Percentiles rank a stretch among this genome's conserved stretches.
These are phyloP conservation scores for Azemiops feae DNA, from an alignment of 2,113 vertebrate genomes.

Conservation along the genomic window DNA sequence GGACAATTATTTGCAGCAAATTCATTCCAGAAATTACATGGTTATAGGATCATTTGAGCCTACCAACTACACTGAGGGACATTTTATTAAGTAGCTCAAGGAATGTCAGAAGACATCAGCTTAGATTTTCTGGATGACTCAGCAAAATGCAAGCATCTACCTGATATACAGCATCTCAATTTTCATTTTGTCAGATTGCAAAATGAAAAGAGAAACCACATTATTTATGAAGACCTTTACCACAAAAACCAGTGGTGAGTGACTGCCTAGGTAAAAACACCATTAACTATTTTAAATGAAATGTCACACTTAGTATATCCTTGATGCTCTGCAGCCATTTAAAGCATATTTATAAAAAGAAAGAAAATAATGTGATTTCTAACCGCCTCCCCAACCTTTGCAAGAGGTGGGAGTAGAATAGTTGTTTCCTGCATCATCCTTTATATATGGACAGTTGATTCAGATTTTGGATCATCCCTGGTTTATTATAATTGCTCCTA, in stretches of 20 bases:
- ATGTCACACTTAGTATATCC: conserved; percentile 23
- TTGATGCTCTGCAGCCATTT: neutral
- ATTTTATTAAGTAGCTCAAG: conserved; percentile 60
- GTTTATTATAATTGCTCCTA: neutral
- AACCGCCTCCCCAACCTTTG: neutral
- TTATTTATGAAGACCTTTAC: conserved; percentile 40
- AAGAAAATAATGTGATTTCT: neutral
- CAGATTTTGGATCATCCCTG: neutral
- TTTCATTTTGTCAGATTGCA: conserved; percentile 54
- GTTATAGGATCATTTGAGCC: conserved; percentile 32
- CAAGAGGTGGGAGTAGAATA: neutral
- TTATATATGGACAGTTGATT: neutral
- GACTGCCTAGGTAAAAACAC: conserved; percentile 30
- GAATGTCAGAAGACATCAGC: conserved; percentile 62
- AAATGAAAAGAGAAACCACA: conserved; percentile 48
- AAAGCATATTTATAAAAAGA: conserved; percentile 23
- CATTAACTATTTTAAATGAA: conserved; percentile 59
- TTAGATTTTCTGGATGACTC: conserved; percentile 39
- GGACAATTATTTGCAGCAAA: neutral
- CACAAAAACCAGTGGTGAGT: conserved; percentile 26
- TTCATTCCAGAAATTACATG: neutral
- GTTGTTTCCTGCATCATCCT: neutral
- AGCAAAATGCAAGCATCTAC: conserved; percentile 24
- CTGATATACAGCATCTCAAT: conserved; percentile 19
- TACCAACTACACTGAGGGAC: conserved; percentile 18